Evolutionary conservation across 1,140 invertebrate species (phyloP), one percentile per base, ranked within the genome.

Genomic region (Pectinophora gossypiella): DNA sequence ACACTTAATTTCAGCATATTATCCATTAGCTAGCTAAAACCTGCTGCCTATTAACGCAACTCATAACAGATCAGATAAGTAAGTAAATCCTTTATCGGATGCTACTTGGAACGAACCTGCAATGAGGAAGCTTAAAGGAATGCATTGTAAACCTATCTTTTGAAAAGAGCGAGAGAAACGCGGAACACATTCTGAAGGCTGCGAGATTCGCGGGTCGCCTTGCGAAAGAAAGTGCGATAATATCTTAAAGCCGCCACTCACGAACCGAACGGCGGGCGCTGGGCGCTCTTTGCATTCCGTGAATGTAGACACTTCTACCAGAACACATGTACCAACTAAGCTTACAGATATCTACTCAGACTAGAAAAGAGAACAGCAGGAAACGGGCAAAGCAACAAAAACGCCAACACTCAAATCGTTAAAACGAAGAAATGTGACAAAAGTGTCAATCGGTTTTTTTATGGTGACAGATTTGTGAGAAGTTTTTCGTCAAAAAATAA

Each of bases 211-310:
- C 35, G 13, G 44, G 22, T 54, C 36, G 18, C 10, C 50, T n/a
- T 20, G 53, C 56, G 49, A 57, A 63, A 63, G 62, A 70, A 63
- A 62, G 59, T 44, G 38, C 47, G 65, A 73, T 73, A 47, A 51
- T 59, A 68, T 74, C 61, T 57, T 46, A 19, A 16, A 50, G 54
- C 38, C 43, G 56, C 62, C 48, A 61, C 61, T 68, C 65, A 72
- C 65, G 63, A 66, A 48, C 48, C 54, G 51, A 13, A 46, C 50
- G n/a, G n/a, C n/a, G 19, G 40, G 50, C 51, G 10, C 32, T 42
- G 40, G 42, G 19, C 22, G 20, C 36, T n/a, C n/a, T n/a, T 38
- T 19, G 51, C 57, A 59, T 61, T 67, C 57, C 59, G 48, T 44
- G 51, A 57, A 64, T 21, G 19, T 19, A 44, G 18, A 9, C 7